Conservation (phyloP, 1,140 invertebrate species). For the Diuraphis noxia region DNA sequence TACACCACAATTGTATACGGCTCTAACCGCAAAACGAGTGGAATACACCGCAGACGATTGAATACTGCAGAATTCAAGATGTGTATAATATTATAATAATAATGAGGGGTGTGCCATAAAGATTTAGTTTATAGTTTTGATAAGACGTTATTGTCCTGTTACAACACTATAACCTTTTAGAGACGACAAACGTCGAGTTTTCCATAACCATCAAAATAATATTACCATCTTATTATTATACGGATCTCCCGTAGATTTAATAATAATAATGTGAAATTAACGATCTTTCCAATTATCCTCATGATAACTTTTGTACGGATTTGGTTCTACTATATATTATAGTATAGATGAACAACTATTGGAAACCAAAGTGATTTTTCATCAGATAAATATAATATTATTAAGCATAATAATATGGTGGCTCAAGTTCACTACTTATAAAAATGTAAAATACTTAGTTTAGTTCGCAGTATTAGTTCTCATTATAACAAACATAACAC, state of each 20-base stretch:
- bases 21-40: neutral
- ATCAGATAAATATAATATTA: neutral
- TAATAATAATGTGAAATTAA: neutral
- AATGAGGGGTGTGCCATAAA: neutral
- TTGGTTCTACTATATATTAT: neutral
- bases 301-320: neutral
- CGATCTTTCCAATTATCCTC: neutral
- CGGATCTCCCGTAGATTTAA: neutral
- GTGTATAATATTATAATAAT: conserved; percentile 4
- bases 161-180: neutral
- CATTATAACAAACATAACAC: neutral
- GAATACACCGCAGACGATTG: conserved; percentile 1
- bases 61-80: neutral
- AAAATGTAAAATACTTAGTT: neutral
- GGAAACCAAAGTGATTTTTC: neutral
- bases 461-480: neutral
- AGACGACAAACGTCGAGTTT: neutral
- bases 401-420: neutral
- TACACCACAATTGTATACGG: neutral
- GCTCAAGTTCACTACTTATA: neutral
- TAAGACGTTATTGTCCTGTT: neutral
- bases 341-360: neutral
- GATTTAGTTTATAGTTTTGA: conserved; percentile 35
- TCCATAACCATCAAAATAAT: conserved; percentile 18
- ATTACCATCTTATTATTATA: neutral